Base-by-base conservation (phyloP, 2,113 vertebrate genomes). In the Gymnobelideus leadbeateri region DNA sequence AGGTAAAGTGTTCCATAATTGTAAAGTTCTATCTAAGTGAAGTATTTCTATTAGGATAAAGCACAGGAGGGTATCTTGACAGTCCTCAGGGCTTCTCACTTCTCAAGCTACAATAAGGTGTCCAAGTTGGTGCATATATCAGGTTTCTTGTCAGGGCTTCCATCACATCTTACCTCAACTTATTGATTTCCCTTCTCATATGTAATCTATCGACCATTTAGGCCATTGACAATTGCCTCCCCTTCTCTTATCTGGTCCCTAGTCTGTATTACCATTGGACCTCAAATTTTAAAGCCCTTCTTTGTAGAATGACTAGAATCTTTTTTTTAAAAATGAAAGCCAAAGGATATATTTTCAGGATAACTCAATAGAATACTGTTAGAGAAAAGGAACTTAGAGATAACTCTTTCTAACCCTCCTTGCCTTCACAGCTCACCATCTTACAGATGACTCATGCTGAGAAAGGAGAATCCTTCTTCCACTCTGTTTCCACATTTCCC, bases 11-110 rank as follows among this genome's bases (percentile, higher is more conserved):
- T 61, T 96, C 57, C 46, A 7, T 95, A 96, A 91, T 54, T 92
- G 57, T 93, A 2, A 51, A 94, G n/a, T 43, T 94, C 95, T 93
- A 16, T 46, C 90, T 52, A 84, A 84, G 68, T 54, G 14, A 47
- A 94, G 10, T 92, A 92, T 95, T 96, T 91, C 94, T 95, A 54
- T 31, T 91, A 89, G 52, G 95, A 94, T 96, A 92, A 97, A 93
- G 94, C 53, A 8, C 93, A 89, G 52, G 68, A 90, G 92, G 90
- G 10, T 21, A 92, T 96, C 68, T 94, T 89, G 46, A 89, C 12
- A 94, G 92, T 68, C 7, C 68, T 84, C 53, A 94, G 16, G 68
- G 94, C 21, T 95, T 10, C 94, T 95, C 92, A 91, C 51, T 43
- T n/a, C 10, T 5, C 25, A 89, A 21, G 25, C 14, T 96, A 92